These are phyloP conservation scores for Megaceryle alcyon DNA, from an alignment of 2,797 vertebrate species.

Conservation along the genomic window DNA sequence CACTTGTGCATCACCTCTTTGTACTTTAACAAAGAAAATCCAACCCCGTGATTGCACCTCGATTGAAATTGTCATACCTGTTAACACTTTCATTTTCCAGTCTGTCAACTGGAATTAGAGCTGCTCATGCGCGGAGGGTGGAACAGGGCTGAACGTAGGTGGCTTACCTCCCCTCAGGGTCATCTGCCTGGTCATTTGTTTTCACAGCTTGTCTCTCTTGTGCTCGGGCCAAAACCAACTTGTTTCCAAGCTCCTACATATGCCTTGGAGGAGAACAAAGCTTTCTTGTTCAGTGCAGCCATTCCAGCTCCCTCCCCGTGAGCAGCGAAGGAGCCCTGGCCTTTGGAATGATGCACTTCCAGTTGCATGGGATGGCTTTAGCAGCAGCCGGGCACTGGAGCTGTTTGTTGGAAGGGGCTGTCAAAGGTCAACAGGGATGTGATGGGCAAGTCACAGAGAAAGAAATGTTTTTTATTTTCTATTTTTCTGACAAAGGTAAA, in stretches of 20 bases:
- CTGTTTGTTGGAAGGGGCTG: rapidly evolving
- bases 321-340: background rate
- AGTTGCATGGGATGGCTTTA: background rate
- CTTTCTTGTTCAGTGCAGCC: background rate
- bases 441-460: background rate
- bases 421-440: background rate
- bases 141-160: background rate
- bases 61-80: background rate
- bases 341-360: background rate
- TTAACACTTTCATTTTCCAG: background rate
- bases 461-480: rapidly evolving
- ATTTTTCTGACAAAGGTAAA: background rate
- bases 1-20: background rate
- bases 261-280: constrained; percentile 13
- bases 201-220: background rate
- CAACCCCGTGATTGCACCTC: background rate
- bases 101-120: background rate
- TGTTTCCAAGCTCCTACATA: background rate
- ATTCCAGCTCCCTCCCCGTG: background rate
- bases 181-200: background rate
- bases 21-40: background rate
- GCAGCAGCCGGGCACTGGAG: rapidly evolving
- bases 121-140: background rate
- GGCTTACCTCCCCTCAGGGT: background rate
- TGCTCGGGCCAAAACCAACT: constrained; percentile 29